Evolutionary conservation across 2,113 vertebrate species (phyloP), one percentile per base, ranked within the genome.

Genomic region (Murina feae): DNA sequence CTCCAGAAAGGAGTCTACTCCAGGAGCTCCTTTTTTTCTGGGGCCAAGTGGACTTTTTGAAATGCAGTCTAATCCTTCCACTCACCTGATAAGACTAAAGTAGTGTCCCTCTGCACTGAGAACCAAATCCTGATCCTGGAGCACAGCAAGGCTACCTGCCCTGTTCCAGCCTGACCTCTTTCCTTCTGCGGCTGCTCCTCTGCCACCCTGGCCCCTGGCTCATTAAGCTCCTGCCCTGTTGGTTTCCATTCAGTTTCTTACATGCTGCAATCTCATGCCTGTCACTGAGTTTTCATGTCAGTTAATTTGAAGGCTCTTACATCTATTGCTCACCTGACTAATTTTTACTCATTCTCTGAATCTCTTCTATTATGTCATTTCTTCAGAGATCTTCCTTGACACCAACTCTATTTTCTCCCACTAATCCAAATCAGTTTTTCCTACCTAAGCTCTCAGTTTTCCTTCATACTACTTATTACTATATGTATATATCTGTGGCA

Each of bases 361-460:
- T 84, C 18, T 71, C 23, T 55, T 69, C 30, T 95, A 78, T 83
- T 65, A 63, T 76, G 72, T 89, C 68, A 81, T 89, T 93, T 76
- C 32, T 58, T 86, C 83, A 49, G 17, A 60, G 23, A 69, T 0
- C n/a, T 92, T 78, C 25, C 5, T 5, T 66, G 51, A 51, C 2
- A 72, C 14, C n/a, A 65, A 9, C 13, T 16, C 21, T 80, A 37
- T 75, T 21, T 9, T 76, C 39, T 76, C 13, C 51, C 32, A 66
- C 21, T 65, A 69, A 89, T 86, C 18, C 12, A 68, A 44, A 42
- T 85, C 37, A 58, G 21, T 85, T 79, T 96, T 63, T 1, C 4
- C 3, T 75, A 2, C 65, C 8, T 80, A 42, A 44, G 1, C 6
- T 68, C 18, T 89, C 47, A 60, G 9, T 51, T 89, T 91, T 86